Evolutionary conservation across 1,140 invertebrate species (phyloP).

Genomic region (Metaphire vulgaris): DNA sequence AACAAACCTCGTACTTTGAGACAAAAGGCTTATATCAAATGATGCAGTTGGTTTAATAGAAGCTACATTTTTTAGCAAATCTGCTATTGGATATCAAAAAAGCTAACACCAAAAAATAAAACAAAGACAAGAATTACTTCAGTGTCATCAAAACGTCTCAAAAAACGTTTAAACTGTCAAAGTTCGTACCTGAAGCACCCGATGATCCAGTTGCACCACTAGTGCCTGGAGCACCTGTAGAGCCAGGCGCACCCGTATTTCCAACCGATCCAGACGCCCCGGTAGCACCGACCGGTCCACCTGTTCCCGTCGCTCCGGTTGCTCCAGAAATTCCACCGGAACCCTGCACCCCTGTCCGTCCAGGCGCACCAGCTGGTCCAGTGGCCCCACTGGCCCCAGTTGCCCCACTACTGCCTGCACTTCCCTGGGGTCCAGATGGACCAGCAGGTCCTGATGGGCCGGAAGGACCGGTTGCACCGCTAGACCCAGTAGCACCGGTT

Average conservation of each 20-base stretch:
- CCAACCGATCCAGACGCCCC: background rate
- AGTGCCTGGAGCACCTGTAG: background rate
- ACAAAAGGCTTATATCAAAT: too few species aligned
- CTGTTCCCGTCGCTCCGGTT: conserved; percentile 8
- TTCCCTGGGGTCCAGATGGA: conserved; percentile 4
- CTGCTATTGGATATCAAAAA: too few species aligned
- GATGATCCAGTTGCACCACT: background rate
- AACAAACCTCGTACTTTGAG: too few species aligned
- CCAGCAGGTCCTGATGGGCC: conserved; percentile 8
- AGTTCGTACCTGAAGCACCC: conserved; percentile 2
- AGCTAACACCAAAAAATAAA: too few species aligned
- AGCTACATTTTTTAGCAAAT: too few species aligned
- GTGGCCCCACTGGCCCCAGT: conserved; percentile 10
- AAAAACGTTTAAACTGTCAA: too few species aligned
- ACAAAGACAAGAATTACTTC: too few species aligned
- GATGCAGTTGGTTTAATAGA: too few species aligned
- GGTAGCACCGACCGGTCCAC: background rate
- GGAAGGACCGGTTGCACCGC: conserved; percentile 1
- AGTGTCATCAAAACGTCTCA: too few species aligned
- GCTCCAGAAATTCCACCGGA: conserved; percentile 14
- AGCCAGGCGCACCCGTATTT: conserved; percentile 2
- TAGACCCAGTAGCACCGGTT: background rate
- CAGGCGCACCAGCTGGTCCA: conserved; percentile 5
- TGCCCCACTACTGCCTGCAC: background rate
- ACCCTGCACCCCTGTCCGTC: too few species aligned